phyloP scores from a whole-genome alignment of 2,888 invertebrate species.

The Leptopilina syphax region DNA sequence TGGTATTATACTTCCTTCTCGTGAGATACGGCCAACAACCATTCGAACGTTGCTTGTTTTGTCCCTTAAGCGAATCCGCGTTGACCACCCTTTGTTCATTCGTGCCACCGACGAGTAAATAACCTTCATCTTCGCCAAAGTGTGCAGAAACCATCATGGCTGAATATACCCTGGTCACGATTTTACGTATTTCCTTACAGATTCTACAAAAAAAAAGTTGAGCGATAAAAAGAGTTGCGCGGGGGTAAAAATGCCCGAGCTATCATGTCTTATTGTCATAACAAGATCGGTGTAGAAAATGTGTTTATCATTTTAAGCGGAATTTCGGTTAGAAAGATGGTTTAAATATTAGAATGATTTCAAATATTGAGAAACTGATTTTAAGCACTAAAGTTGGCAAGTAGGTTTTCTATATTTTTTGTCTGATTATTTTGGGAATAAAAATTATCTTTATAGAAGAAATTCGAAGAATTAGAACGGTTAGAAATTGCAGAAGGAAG shows the following conservation, averaged over 20 bases:
- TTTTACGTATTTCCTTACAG: conserved; percentile 26
- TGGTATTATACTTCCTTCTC: conserved; percentile 42
- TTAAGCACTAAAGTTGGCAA: no score
- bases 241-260: not conserved
- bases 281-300: not conserved
- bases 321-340: no score
- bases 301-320: no score
- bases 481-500: no score
- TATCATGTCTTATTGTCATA: not conserved
- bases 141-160: conserved; percentile 41
- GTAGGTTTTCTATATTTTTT: no score
- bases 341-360: no score
- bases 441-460: no score
- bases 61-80: conserved; percentile 51
- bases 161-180: conserved; percentile 39
- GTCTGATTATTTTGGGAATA: no score
- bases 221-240: not conserved
- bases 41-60: conserved; percentile 53
- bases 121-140: conserved; percentile 38
- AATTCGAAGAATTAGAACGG: no score
- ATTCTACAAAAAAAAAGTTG: not conserved
- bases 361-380: no score
- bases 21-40: conserved; percentile 51
- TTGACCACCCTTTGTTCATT: conserved; percentile 54
- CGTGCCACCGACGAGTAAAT: conserved; percentile 48